Evolutionary conservation across 2,888 invertebrate genomes (phyloP).

Genomic region (Synanthedon formicaeformis): DNA sequence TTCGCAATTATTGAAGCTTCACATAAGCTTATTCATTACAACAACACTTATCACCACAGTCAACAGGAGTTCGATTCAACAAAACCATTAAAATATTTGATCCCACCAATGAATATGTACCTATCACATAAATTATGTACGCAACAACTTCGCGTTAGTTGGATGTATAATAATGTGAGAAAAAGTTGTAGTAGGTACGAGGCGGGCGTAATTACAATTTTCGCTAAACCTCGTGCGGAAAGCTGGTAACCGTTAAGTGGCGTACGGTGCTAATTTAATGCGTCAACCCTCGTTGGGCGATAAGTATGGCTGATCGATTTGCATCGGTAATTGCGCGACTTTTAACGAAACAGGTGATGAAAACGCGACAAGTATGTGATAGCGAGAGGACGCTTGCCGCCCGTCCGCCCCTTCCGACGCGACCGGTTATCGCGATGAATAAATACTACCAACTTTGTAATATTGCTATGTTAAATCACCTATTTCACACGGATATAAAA

Average conservation of each 20-base stretch:
- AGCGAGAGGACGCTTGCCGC: constrained; percentile 44
- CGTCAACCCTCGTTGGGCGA: constrained; percentile 59
- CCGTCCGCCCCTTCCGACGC: constrained; percentile 6
- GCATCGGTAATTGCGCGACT: constrained; percentile 69
- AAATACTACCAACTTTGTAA: too few relatives aligned
- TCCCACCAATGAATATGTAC: too few relatives aligned
- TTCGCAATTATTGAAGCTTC: too few relatives aligned
- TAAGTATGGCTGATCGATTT: constrained; percentile 67
- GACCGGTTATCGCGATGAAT: not conserved
- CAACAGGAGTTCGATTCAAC: too few relatives aligned
- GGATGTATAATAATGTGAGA: not conserved
- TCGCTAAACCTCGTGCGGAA: constrained; percentile 45
- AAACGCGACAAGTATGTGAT: constrained; percentile 66
- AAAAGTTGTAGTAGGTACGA: constrained; percentile 1
- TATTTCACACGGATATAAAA: too few relatives aligned
- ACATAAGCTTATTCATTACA: too few relatives aligned
- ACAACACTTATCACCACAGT: too few relatives aligned
- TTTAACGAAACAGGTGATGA: constrained; percentile 65
- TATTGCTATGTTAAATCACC: too few relatives aligned
- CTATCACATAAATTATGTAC: too few relatives aligned
- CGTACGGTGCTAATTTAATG: constrained; percentile 57
- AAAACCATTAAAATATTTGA: too few relatives aligned
- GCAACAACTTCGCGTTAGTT: not conserved
- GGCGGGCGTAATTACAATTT: constrained; percentile 42
- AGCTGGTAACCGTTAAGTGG: constrained; percentile 55